Base-by-base conservation (phyloP, 2,797 vertebrate genomes). In the Cuniculus paca region DNA sequence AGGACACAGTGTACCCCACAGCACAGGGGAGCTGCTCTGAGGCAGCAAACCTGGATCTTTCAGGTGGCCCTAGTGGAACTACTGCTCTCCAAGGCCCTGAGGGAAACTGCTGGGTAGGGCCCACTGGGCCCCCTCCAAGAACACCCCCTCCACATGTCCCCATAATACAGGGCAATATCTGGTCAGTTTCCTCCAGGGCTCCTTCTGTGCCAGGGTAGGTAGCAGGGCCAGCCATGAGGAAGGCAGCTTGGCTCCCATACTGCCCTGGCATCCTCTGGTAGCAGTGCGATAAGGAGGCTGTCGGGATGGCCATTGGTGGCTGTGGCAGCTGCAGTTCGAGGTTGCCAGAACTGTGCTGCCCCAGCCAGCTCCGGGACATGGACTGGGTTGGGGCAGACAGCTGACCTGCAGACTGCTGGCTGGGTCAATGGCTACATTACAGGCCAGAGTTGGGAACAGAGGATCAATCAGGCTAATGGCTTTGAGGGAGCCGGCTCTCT, bases 301-400 rank as follows among this genome's bases (percentile, higher is more conserved):
- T 74, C 16, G 19, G 8, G 7, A 75, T 63, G 86, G 79, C 61
- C 72, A 34, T 75, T 0, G 1, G 68, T 0, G 11, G 80, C 84
- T 1, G 3, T 42, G 77, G 88, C 96, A 90, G 91, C 95, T 90
- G 95, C 81, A 3, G 74, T 75, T 61, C 88, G 48, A 56, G 45
- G 94, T 74, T 68, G 88, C 88, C 96, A 95, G 81, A 78, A 72
- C 36, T 52, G 77, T 2, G 14, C 54, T 28, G 56, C 36, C 22
- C 65, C 8, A 48, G 86, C 75, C 34, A n/a, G 84, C 65, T 75
- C 50, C 9, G 39, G 86, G 75, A 63, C 2, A 2, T 4, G 70
- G 85, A 93, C 93, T 82, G 61, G 4, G n/a, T 5, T 1, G 42
- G 90, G 90, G 85, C 91, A 81, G 91, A 87, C 68, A 34, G 36